A percentile compares a stretch with the other conserved stretches of the same genome.
Conservation (phyloP, 2,888 invertebrate genomes). For the Epistrophe eligans region DNA sequence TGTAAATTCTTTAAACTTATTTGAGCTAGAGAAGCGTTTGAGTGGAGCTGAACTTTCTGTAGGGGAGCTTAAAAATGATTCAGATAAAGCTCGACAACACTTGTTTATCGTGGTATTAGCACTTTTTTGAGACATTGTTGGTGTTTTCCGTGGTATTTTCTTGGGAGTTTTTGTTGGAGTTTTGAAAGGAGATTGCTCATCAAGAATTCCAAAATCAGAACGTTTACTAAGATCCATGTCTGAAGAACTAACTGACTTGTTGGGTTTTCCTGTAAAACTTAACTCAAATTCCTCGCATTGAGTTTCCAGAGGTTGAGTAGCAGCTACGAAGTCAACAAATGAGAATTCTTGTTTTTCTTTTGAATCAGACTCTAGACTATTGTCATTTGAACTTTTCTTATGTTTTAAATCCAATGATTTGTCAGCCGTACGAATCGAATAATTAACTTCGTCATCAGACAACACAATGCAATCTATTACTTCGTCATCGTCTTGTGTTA, state of each 20-base stretch:
- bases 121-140: background rate
- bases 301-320: slow-evolving; percentile 32
- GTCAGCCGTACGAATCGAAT: slow-evolving; percentile 85
- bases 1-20: slow-evolving; percentile 76
- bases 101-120: background rate
- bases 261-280: slow-evolving; percentile 8
- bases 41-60: slow-evolving; percentile 71
- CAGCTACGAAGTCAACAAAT: slow-evolving; percentile 65
- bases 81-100: slow-evolving; percentile 77
- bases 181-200: slow-evolving; percentile 77
- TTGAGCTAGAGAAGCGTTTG: slow-evolving; percentile 77
- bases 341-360: slow-evolving; percentile 64
- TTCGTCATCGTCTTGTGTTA: slow-evolving; percentile 77
- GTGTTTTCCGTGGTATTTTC: slow-evolving; percentile 54
- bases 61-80: slow-evolving; percentile 80
- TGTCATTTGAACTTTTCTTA: background rate
- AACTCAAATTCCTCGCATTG: slow-evolving; percentile 41
- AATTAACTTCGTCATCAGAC: slow-evolving; percentile 87
- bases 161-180: slow-evolving; percentile 60
- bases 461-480: slow-evolving; percentile 83
- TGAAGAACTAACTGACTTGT: slow-evolving; percentile 10
- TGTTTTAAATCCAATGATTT: slow-evolving; percentile 68
- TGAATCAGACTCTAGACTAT: background rate
- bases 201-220: slow-evolving; percentile 81
- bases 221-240: slow-evolving; percentile 78